phyloP scores from a whole-genome alignment of 2,797 vertebrate genomes.

The Oreonectes daqikongensis region DNA sequence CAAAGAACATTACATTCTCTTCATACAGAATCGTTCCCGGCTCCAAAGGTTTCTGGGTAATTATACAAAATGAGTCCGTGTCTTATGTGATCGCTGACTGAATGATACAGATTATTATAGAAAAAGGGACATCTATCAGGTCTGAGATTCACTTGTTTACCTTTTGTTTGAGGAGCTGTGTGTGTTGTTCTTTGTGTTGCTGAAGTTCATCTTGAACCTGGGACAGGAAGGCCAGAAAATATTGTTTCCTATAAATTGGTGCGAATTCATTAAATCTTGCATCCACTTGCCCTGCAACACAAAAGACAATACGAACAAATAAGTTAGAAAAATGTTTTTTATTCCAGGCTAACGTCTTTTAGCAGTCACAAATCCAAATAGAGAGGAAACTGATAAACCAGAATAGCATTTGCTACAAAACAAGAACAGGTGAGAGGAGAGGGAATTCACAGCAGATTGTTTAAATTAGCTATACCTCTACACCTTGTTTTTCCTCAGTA shows the following conservation, averaged over 20 bases:
- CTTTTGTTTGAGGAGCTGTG: slow-evolving; percentile 82
- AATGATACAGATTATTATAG: background rate
- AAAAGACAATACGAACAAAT: slow-evolving; percentile 30
- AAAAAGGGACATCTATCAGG: too few relatives aligned
- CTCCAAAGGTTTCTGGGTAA: slow-evolving; percentile 69
- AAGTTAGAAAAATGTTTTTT: too few relatives aligned
- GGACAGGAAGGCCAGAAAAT: slow-evolving; percentile 79
- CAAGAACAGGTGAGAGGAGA: background rate
- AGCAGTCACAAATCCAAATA: too few relatives aligned
- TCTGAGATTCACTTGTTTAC: slow-evolving; percentile 65
- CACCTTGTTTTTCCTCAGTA: background rate
- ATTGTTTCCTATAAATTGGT: slow-evolving; percentile 84
- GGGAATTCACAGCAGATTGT: background rate
- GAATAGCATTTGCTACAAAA: background rate
- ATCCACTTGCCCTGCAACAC: slow-evolving; percentile 78
- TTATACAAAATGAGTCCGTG: slow-evolving; percentile 9
- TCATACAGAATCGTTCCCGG: slow-evolving; percentile 78
- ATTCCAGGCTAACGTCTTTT: too few relatives aligned
- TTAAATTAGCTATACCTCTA: background rate
- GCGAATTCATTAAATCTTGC: slow-evolving; percentile 82
- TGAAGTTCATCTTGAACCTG: slow-evolving; percentile 83
- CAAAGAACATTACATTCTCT: slow-evolving; percentile 75
- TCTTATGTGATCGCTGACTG: background rate
- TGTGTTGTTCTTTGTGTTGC: slow-evolving; percentile 74
- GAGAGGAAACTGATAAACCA: background rate